Evolutionary conservation across 2,888 invertebrate species (phyloP).

Genomic region (Cryptosula pallasiana): DNA sequence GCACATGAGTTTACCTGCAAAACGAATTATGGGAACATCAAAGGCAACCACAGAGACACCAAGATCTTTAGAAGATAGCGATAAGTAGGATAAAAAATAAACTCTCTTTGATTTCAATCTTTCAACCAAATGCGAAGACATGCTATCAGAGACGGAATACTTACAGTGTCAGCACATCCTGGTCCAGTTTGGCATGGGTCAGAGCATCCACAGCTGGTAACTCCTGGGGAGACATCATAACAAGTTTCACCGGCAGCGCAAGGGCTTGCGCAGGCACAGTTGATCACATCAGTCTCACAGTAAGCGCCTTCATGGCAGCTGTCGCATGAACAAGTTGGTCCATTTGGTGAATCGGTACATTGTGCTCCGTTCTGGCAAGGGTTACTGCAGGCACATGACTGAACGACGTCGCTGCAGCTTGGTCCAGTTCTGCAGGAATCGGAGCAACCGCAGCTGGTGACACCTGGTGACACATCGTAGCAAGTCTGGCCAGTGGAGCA

Average conservation of each 20-base stretch:
- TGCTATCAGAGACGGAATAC: too few relatives aligned
- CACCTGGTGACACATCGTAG: not conserved
- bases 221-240: not conserved
- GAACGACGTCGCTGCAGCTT: not conserved
- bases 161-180: not conserved
- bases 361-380: slow-evolving; percentile 2
- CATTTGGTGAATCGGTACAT: not conserved
- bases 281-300: slow-evolving; percentile 1
- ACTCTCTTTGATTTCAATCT: too few relatives aligned
- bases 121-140: too few relatives aligned
- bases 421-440: slow-evolving; percentile 18
- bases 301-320: slow-evolving; percentile 7
- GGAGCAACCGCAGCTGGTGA: not conserved
- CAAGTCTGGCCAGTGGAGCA: not conserved
- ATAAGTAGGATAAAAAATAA: too few relatives aligned
- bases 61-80: too few relatives aligned
- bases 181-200: slow-evolving; percentile 14
- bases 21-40: too few relatives aligned
- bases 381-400: not conserved
- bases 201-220: not conserved
- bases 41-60: too few relatives aligned
- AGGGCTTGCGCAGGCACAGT: not conserved
- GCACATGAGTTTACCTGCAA: slow-evolving; percentile 8
- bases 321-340: not conserved
- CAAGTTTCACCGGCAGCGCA: not conserved